phyloP scores from a whole-genome alignment of 2,113 vertebrate genomes.

The Corythornis cristatus region DNA sequence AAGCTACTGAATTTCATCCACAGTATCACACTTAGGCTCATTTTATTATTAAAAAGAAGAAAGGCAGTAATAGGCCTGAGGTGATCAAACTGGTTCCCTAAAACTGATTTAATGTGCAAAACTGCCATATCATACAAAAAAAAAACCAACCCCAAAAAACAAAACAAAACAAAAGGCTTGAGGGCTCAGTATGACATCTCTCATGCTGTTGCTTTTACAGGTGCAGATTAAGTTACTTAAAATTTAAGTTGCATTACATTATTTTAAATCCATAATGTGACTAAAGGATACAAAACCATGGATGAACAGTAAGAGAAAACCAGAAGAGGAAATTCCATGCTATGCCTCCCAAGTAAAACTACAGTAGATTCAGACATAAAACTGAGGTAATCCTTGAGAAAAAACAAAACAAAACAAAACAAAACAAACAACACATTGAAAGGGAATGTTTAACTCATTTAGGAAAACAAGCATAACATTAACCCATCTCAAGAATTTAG shows the following conservation, averaged over 20 bases:
- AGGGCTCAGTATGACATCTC: not conserved
- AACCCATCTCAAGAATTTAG: not conserved
- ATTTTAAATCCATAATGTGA: not conserved
- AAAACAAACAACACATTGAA: constrained; percentile 14
- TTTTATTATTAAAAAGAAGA: not conserved
- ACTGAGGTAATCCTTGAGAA: constrained; percentile 56
- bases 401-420: not conserved
- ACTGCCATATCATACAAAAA: not conserved
- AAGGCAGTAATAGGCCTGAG: not conserved
- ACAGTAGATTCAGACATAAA: constrained; percentile 45
- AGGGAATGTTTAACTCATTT: constrained; percentile 42
- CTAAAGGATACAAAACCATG: not conserved
- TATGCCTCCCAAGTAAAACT: constrained; percentile 32
- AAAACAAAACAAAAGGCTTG: not conserved
- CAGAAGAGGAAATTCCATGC: constrained; percentile 6
- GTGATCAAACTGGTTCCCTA: not conserved
- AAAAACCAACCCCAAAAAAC: not conserved
- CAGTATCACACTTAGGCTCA: not conserved
- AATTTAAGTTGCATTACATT: not conserved
- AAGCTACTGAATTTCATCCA: not conserved
- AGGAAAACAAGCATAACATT: not conserved
- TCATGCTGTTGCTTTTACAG: not conserved
- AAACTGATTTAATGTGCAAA: constrained; percentile 35
- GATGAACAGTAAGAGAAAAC: constrained; percentile 11
- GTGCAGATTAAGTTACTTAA: not conserved